A percentile compares a stretch with the other conserved stretches of the same genome.
Conservation (phyloP, 1,140 invertebrate genomes). For the Bombus waltoni region DNA sequence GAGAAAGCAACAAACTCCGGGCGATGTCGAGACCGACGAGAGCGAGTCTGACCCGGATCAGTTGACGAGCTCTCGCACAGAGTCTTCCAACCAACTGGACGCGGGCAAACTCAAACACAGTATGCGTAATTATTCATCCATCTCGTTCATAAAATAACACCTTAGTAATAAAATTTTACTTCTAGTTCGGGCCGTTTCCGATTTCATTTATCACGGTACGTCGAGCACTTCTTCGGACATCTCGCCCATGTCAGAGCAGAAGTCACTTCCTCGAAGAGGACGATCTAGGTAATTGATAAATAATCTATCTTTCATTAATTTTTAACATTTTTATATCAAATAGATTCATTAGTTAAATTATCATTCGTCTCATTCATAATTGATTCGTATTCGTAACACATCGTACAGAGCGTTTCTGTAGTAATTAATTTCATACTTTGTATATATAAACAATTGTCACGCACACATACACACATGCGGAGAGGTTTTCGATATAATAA, state of each 20-base stretch:
- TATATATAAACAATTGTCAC: neutral
- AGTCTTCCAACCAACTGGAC: constrained; percentile 90
- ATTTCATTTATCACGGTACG: constrained; percentile 89
- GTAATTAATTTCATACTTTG: neutral
- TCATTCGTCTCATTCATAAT: neutral
- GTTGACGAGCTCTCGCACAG: constrained; percentile 88
- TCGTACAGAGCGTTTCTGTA: neutral
- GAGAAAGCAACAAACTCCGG: constrained; percentile 84
- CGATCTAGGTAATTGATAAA: constrained; percentile 84
- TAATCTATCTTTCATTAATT: neutral
- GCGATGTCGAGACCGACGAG: constrained; percentile 88
- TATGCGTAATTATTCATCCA: constrained; percentile 74
- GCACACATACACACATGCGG: too few species aligned
- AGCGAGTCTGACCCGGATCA: constrained; percentile 90
- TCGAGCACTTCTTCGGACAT: constrained; percentile 91
- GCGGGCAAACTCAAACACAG: constrained; percentile 88
- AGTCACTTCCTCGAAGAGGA: constrained; percentile 87
- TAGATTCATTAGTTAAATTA: neutral
- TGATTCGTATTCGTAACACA: neutral
- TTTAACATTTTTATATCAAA: neutral
- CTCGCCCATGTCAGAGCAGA: constrained; percentile 90
- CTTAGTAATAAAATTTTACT: constrained; percentile 13
- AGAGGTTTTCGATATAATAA: neutral
- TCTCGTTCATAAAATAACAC: neutral
- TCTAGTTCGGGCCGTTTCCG: constrained; percentile 83